A percentile compares a stretch with the other conserved stretches of the same genome.
Evolutionary conservation across 37 sponge, comb jelly and placozoan genomes (phyloP).

Genomic region (Lycopodina hypogea): DNA sequence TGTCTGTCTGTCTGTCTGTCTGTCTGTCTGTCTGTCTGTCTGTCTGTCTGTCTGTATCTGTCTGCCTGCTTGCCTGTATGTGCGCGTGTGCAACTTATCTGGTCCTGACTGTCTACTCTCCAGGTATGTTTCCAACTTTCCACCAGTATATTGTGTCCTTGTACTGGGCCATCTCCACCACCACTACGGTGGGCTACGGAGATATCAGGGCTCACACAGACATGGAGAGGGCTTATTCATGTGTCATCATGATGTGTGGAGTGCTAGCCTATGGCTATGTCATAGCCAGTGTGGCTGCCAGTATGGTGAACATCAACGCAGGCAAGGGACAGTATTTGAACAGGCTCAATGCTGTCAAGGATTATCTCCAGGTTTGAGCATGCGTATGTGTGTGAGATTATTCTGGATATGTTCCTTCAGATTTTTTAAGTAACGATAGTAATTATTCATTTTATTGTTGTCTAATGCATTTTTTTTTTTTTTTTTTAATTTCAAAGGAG

Average conservation of each 20-base stretch:
- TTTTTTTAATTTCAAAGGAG: conserved; percentile 18
- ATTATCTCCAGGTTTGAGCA: conserved; percentile 32
- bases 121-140: conserved; percentile 6
- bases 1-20: no score
- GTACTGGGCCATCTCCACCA: conserved; percentile 75
- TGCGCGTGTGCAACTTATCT: neutral
- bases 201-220: conserved; percentile 62
- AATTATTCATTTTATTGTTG: neutral
- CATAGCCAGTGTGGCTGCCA: conserved; percentile 82
- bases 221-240: conserved; percentile 61
- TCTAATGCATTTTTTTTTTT: neutral
- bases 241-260: conserved; percentile 47
- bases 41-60: neutral
- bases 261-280: conserved; percentile 78
- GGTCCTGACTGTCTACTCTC: neutral
- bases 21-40: no score
- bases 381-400: neutral
- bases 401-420: neutral
- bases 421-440: neutral
- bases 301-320: conserved; percentile 72
- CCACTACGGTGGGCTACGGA: conserved; percentile 80
- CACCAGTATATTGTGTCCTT: conserved; percentile 69
- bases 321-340: conserved; percentile 61
- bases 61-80: neutral
- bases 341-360: conserved; percentile 66